A percentile compares a stretch with the other conserved stretches of the same genome.
Conservation (phyloP, 2,888 invertebrate genomes). For the Graphium colonna region DNA sequence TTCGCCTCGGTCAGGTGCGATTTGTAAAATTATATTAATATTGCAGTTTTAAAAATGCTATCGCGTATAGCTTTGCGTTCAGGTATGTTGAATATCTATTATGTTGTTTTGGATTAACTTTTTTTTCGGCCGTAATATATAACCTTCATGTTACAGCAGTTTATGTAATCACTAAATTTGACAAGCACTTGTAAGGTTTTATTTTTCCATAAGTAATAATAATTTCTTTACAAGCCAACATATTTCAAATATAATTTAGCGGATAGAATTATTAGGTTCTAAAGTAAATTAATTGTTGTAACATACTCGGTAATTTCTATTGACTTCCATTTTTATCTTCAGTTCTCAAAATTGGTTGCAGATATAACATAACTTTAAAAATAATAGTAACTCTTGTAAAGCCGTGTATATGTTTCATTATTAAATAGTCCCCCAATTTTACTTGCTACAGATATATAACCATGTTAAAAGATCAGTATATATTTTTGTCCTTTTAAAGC, state of each 20-base stretch:
- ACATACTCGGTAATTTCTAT: too few relatives aligned
- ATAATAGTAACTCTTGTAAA: too few relatives aligned
- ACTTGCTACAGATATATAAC: too few relatives aligned
- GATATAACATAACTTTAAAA: too few relatives aligned
- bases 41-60: conserved; percentile 78
- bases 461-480: too few relatives aligned
- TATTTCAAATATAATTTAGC: too few relatives aligned
- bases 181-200: conserved; percentile 20
- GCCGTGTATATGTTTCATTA: too few relatives aligned
- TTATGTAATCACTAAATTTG: conserved; percentile 76
- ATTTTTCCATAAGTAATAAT: conserved; percentile 10
- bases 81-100: conserved; percentile 69
- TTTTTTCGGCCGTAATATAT: conserved; percentile 34
- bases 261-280: too few relatives aligned
- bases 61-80: conserved; percentile 84
- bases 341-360: too few relatives aligned
- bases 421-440: too few relatives aligned
- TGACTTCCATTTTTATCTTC: too few relatives aligned
- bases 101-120: conserved; percentile 18
- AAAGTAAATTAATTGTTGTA: too few relatives aligned
- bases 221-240: conserved; percentile 22
- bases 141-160: conserved; percentile 56
- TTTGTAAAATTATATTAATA: conserved; percentile 42
- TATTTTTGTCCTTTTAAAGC: conserved; percentile 50
- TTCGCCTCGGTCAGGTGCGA: conserved; percentile 52